Percentiles rank a stretch among this genome's conserved stretches.
Evolutionary conservation across 1,140 invertebrate species (phyloP).

Genomic region (Drosophila asahinai): DNA sequence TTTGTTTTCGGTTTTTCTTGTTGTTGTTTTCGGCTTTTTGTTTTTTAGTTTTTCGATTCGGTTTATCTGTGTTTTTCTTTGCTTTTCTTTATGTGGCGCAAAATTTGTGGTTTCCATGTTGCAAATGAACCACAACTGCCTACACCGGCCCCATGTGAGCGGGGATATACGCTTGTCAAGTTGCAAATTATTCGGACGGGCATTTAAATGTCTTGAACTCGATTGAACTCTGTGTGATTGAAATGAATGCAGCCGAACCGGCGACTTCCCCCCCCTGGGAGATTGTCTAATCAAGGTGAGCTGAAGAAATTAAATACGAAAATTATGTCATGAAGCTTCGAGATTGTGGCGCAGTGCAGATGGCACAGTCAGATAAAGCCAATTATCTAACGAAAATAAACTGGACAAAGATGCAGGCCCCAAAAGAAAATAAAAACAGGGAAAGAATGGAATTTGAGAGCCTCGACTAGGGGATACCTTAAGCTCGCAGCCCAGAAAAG

Average conservation of each 20-base stretch:
- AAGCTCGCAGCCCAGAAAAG: too few relatives aligned
- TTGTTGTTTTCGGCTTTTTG: slow-evolving; percentile 4
- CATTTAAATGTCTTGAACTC: slow-evolving; percentile 71
- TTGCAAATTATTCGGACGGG: slow-evolving; percentile 45
- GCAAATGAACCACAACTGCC: slow-evolving; percentile 48
- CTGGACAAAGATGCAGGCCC: slow-evolving; percentile 15
- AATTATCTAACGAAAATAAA: slow-evolving; percentile 47
- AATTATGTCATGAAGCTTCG: slow-evolving; percentile 69
- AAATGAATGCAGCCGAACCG: slow-evolving; percentile 19
- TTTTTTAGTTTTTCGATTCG: slow-evolving; percentile 6
- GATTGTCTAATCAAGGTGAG: slow-evolving; percentile 76
- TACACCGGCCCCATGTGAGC: slow-evolving; percentile 17
- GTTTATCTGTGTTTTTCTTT: slow-evolving; percentile 42
- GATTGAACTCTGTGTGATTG: slow-evolving; percentile 53
- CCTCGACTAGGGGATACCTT: not conserved
- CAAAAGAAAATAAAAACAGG: not conserved
- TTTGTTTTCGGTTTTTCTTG: slow-evolving; percentile 42
- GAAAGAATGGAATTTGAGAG: not conserved
- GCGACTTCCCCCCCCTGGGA: slow-evolving; percentile 25
- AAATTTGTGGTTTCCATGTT: slow-evolving; percentile 69
- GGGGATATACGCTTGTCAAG: slow-evolving; percentile 42
- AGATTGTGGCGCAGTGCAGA: slow-evolving; percentile 64
- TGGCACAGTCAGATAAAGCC: slow-evolving; percentile 64
- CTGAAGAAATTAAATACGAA: slow-evolving; percentile 61
- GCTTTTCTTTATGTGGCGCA: slow-evolving; percentile 67